Evolutionary conservation across 1,140 invertebrate species (phyloP), one percentile per base, ranked within the genome.

Genomic region (Drosophila santomea): DNA sequence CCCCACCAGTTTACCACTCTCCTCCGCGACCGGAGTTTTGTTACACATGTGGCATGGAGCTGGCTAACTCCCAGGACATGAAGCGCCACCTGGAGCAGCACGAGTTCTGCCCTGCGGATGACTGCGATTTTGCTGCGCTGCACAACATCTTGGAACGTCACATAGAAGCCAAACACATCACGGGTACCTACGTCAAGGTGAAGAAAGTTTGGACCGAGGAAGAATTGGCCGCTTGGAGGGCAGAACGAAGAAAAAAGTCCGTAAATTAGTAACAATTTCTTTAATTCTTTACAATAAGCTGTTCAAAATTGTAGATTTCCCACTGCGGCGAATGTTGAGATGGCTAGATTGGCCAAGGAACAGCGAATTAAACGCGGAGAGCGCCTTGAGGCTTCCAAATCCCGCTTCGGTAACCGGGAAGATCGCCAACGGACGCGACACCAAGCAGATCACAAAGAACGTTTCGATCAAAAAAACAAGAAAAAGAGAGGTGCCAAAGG

Each of bases 171-270:
- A 96, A 98, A 93, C 97, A 98, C 92, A 93, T 93, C 17, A 95
- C 95, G 25, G 97, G 97, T 14, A 90, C 97, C 17, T 97, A 95
- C 81, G 94, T 96, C 51, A 95, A 94, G 93, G 95, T 98, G 56
- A 95, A 94, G 80, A 95, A 95, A 80, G 73, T 96, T 11, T 94
- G 95, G 60, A 95, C 95, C 10, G 94, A 95, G 2, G 96, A 97
- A 91, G 96, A 98, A 66, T 95, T 98, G 72, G 90, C 95, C 50
- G 96, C 96, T 92, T 98, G 97, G 96, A 95, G 94, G 58, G 94
- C 94, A 51, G 97, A 98, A 76, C 94, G 97, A 60, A 96, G 95
- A 91, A 96, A 94, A 93, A 95, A 93, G 80, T 80, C 2, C 25
- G 43, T 51, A 1, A 0, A 10, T 44, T 12, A 10, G 14, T 39